Percentiles rank a stretch among this genome's conserved stretches.
Conservation (phyloP, 2,797 vertebrate species). For the Botia almorhae region DNA sequence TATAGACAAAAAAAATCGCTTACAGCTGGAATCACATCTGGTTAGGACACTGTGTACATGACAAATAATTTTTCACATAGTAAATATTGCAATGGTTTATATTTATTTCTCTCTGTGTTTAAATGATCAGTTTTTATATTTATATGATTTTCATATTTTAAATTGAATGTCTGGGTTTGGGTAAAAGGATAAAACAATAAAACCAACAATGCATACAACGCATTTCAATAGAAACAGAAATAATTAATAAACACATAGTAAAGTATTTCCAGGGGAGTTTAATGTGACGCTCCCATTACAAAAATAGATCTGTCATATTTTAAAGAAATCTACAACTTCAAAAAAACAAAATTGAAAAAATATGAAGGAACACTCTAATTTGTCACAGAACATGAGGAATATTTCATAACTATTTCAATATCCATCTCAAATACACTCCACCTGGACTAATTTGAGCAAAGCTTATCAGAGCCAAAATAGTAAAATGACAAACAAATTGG, state of each 20-base stretch:
- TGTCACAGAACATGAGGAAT: background rate
- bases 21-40: background rate
- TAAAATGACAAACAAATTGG: background rate
- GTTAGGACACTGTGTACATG: background rate
- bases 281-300: no score
- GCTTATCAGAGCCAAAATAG: slow-evolving; percentile 5
- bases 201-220: no score
- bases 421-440: background rate
- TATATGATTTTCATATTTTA: background rate
- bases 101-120: background rate
- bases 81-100: background rate
- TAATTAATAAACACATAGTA: no score
- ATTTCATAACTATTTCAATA: background rate
- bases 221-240: no score
- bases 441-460: background rate
- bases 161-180: background rate
- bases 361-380: no score
- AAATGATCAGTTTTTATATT: background rate
- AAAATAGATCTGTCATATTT: no score
- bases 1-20: background rate
- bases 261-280: no score
- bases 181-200: no score
- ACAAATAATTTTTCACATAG: background rate
- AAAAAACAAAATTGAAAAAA: no score
- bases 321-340: no score